These are phyloP conservation scores for Cynopterus sphinx DNA, from an alignment of 2,797 vertebrate species.

Conservation along the genomic window DNA sequence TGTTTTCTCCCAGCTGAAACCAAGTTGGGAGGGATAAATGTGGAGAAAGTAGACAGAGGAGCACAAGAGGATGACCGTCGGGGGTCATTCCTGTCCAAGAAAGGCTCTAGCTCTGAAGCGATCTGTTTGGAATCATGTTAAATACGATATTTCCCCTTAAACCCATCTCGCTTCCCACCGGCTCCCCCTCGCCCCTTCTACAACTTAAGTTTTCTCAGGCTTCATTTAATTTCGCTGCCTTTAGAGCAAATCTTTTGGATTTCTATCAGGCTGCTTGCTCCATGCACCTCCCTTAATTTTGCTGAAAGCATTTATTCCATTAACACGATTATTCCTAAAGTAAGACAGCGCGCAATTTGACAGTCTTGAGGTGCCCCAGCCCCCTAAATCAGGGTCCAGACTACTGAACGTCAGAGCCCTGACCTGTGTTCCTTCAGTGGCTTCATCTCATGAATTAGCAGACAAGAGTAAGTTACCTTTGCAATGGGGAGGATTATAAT, in stretches of 20 bases:
- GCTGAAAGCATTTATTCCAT: neutral
- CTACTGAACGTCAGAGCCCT: neutral
- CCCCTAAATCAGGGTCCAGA: neutral
- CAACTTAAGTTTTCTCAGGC: neutral
- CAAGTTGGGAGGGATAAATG: neutral
- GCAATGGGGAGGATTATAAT: neutral
- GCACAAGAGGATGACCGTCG: neutral
- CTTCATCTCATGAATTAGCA: neutral
- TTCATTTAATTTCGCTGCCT: neutral
- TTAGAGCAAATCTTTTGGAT: neutral
- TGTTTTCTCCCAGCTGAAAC: slow-evolving; percentile 65
- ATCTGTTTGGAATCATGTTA: neutral
- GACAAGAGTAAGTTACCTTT: neutral
- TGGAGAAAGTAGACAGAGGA: neutral
- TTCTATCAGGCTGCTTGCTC: neutral
- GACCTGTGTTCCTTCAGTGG: neutral
- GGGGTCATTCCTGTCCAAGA: neutral
- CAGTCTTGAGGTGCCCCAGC: neutral
- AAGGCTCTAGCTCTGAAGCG: neutral
- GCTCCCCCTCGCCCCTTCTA: neutral
- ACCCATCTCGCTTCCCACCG: neutral
- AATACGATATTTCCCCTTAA: neutral
- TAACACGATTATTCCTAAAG: neutral
- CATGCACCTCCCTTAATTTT: neutral
- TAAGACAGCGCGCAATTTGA: neutral